Percentiles rank a stretch among this genome's conserved stretches.
phyloP scores from a whole-genome alignment of 2,888 invertebrate species.

The Chrysolina americana region DNA sequence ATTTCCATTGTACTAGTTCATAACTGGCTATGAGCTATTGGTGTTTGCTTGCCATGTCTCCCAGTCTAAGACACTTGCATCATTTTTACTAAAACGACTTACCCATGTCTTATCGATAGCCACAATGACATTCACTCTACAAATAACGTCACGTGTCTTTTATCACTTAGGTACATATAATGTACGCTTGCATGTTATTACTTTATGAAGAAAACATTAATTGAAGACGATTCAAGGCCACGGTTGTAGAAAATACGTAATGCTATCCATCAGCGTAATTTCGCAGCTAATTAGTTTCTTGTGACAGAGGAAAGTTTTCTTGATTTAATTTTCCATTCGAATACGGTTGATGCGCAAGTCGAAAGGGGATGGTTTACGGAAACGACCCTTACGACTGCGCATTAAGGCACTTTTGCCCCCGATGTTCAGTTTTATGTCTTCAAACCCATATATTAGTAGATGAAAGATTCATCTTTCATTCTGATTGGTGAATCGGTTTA shows the following conservation, averaged over 20 bases:
- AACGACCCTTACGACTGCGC: too few species aligned
- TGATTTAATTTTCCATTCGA: not conserved
- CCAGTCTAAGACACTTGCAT: not conserved
- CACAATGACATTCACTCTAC: not conserved
- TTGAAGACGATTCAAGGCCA: constrained; percentile 42
- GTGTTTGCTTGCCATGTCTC: not conserved
- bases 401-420: too few species aligned
- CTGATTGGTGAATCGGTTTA: not conserved
- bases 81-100: constrained; percentile 2
- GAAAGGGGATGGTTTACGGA: not conserved
- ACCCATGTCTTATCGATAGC: not conserved
- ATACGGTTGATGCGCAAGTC: not conserved
- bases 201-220: constrained; percentile 44
- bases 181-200: constrained; percentile 37
- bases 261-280: constrained; percentile 15
- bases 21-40: too few species aligned
- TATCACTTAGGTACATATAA: constrained; percentile 35
- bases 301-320: constrained; percentile 25
- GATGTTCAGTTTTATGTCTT: too few species aligned
- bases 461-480: too few species aligned
- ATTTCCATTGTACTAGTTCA: too few species aligned
- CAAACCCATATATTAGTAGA: too few species aligned
- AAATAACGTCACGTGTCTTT: constrained; percentile 35
- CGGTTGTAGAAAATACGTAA: constrained; percentile 33
- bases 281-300: constrained; percentile 22